These are phyloP conservation scores for Danionella cerebrum DNA, from an alignment of 2,113 vertebrate species.

Conservation along the genomic window DNA sequence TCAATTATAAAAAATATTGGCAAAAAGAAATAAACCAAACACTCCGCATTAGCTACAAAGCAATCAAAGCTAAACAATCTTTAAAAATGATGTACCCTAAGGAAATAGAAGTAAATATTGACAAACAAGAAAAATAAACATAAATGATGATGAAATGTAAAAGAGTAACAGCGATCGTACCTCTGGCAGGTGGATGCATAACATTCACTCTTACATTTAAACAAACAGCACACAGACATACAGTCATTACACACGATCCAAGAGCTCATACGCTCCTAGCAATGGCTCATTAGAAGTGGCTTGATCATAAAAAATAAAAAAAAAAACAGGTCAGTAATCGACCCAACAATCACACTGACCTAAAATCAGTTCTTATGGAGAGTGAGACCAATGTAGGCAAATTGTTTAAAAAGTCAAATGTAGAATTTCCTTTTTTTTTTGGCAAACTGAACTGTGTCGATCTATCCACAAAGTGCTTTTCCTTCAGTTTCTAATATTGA, in stretches of 20 bases:
- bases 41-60: conserved; percentile 33
- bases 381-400: too few species aligned
- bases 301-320: conserved; percentile 12
- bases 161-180: conserved; percentile 34
- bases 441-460: neutral
- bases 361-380: neutral
- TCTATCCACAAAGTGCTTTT: neutral
- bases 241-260: conserved; percentile 24
- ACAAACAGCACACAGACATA: conserved; percentile 20
- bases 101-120: conserved; percentile 20
- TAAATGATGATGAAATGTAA: conserved; percentile 12
- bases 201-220: conserved; percentile 9
- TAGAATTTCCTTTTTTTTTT: too few species aligned
- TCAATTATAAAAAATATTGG: too few species aligned
- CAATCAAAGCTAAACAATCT: conserved; percentile 27
- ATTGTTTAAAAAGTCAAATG: too few species aligned
- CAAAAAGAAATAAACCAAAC: conserved; percentile 7
- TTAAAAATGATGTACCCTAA: conserved; percentile 31
- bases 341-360: conserved; percentile 36
- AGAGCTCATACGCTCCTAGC: conserved; percentile 11
- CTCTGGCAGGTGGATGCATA: conserved; percentile 28
- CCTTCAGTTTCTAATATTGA: too few species aligned
- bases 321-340: conserved; percentile 29
- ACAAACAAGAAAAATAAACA: conserved; percentile 16
- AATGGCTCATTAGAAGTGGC: conserved; percentile 24